Percentiles rank a stretch among this genome's conserved stretches.
These are phyloP conservation scores for Lophius piscatorius DNA, from an alignment of 2,113 vertebrate genomes.

Conservation along the genomic window DNA sequence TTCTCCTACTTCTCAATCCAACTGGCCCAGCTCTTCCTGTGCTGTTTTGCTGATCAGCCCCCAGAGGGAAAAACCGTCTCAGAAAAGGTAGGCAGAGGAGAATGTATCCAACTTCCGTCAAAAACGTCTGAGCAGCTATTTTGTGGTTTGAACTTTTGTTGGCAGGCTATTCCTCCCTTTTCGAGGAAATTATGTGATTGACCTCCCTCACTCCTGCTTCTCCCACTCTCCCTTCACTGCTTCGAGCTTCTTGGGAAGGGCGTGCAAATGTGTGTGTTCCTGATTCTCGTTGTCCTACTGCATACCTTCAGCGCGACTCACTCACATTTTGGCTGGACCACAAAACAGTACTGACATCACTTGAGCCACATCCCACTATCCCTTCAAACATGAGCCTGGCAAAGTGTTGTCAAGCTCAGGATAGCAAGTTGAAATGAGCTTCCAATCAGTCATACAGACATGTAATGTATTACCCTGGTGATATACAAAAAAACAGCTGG, in stretches of 20 bases:
- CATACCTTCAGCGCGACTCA: constrained; percentile 47
- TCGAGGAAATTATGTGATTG: constrained; percentile 69
- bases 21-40: constrained; percentile 84
- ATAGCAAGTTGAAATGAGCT: constrained; percentile 32
- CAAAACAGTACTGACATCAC: constrained; percentile 26
- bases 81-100: constrained; percentile 77
- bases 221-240: constrained; percentile 35
- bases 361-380: constrained; percentile 26
- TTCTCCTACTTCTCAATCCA: constrained; percentile 85
- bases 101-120: constrained; percentile 49
- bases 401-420: not conserved
- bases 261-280: constrained; percentile 41
- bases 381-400: constrained; percentile 20
- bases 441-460: constrained; percentile 36
- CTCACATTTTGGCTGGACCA: constrained; percentile 22
- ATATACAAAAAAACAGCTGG: constrained; percentile 68
- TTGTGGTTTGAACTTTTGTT: constrained; percentile 67
- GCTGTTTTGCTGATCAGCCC: constrained; percentile 86
- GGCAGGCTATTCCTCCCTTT: constrained; percentile 62
- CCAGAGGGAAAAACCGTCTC: constrained; percentile 79
- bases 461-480: constrained; percentile 48
- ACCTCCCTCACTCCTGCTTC: constrained; percentile 40
- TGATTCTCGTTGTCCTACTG: constrained; percentile 24
- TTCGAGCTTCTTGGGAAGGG: constrained; percentile 55
- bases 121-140: constrained; percentile 42